Percentiles rank a stretch among this genome's conserved stretches.
phyloP scores from a whole-genome alignment of 2,113 vertebrate species.

The Miniopterus natalensis region DNA sequence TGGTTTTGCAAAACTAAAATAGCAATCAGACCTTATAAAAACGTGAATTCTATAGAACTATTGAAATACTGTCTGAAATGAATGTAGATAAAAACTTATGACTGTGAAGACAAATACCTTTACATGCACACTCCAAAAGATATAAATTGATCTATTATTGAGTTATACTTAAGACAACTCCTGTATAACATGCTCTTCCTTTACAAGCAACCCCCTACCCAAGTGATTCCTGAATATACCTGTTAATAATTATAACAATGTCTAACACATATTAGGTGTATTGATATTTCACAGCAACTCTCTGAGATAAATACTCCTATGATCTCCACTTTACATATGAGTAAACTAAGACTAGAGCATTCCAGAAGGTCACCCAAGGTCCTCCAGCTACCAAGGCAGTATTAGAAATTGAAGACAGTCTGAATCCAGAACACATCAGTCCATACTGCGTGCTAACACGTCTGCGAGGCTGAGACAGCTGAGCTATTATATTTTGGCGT shows the following conservation, averaged over 20 bases:
- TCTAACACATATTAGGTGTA: neutral
- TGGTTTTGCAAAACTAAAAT: constrained; percentile 36
- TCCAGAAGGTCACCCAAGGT: neutral
- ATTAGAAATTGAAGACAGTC: neutral
- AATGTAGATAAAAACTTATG: neutral
- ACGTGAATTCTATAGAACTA: neutral
- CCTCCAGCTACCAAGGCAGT: constrained; percentile 29
- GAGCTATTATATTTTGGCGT: constrained; percentile 46
- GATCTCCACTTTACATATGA: neutral
- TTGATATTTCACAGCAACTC: neutral
- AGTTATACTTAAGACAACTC: neutral
- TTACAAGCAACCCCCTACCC: neutral
- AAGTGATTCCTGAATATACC: neutral
- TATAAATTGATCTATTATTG: neutral
- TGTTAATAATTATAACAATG: neutral
- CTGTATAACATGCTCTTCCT: neutral
- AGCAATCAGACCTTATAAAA: neutral
- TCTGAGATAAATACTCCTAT: neutral
- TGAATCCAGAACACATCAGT: neutral
- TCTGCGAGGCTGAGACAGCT: constrained; percentile 48
- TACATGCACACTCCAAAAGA: neutral
- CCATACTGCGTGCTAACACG: neutral
- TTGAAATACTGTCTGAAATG: constrained; percentile 39
- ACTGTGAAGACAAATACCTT: neutral
- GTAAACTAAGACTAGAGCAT: neutral